phyloP scores from a whole-genome alignment of 2,113 vertebrate genomes.

The Podiceps cristatus region DNA sequence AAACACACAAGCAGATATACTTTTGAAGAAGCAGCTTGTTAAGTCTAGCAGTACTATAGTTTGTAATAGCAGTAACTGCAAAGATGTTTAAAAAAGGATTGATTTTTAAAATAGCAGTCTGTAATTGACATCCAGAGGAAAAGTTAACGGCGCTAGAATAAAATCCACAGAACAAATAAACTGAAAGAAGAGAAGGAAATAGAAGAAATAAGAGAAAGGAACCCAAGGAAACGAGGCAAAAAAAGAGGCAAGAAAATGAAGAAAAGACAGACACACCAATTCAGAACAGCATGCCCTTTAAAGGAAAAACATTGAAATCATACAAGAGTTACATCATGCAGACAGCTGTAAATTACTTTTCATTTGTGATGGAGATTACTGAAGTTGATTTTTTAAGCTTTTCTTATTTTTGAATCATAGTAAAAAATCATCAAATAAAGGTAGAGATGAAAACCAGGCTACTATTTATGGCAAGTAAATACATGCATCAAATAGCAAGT shows the following conservation, averaged over 20 bases:
- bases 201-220: neutral
- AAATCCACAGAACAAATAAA: neutral
- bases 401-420: neutral
- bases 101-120: neutral
- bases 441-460: neutral
- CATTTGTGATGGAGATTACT: neutral
- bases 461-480: neutral
- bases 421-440: neutral
- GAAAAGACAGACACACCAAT: neutral
- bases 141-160: neutral
- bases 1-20: neutral
- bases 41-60: neutral
- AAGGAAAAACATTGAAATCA: neutral
- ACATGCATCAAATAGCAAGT: neutral
- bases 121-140: neutral
- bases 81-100: neutral
- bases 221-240: neutral
- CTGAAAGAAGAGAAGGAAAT: neutral
- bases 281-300: neutral
- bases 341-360: neutral
- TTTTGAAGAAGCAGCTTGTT: neutral
- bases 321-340: neutral
- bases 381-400: neutral
- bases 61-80: neutral
- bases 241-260: neutral